Base-by-base conservation (phyloP, 2,113 vertebrate genomes). In the Pachypanchax playfairii region DNA sequence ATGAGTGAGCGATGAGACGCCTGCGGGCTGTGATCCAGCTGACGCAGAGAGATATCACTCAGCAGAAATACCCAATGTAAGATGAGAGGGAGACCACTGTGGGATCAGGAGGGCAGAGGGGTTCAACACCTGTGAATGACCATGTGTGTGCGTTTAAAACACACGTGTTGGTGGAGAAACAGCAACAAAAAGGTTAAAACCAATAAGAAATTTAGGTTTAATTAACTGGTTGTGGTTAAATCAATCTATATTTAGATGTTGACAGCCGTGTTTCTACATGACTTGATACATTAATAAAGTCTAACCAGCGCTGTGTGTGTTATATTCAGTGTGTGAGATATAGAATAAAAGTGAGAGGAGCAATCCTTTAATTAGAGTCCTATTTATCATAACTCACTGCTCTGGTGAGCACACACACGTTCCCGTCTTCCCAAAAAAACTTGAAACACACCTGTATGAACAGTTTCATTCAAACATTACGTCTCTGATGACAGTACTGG, bases 41-140 rank as follows among this genome's bases (percentile, higher is more conserved):
- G 70, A 74, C 36, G 4, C 31, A 53, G 38, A 41, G 55, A 74
- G 21, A 39, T 17, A 28, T 77, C 75, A 63, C 35, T 79, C 65
- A 39, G 55, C 65, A 58, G 47, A 41, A 57, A 43, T 0, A 31
- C 28, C 26, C 3, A 63, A 73, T 72, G 36, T 66, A 75, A 78
- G 52, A 44, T 7, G 59, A 80, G 65, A 60, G 4, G n/a, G 33
- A 59, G 58, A 52, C 59, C 55, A 48, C 61, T 33, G 68, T 68
- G 49, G 49, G 17, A n/a, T 55, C n/a, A 14, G n/a, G n/a, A n/a
- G 29, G 13, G 4, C 29, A 18, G 24, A n/a, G 39, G 17, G 35
- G 31, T 53, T 70, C 59, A 60, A 24, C 48, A 0, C 38, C 39
- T 64, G 31, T 9, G 35, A 44, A 12, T 0, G n/a, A 6, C 3